A percentile compares a stretch with the other conserved stretches of the same genome.
phyloP scores from a whole-genome alignment of 2,113 vertebrate genomes.

The Eudyptes chrysolophus region DNA sequence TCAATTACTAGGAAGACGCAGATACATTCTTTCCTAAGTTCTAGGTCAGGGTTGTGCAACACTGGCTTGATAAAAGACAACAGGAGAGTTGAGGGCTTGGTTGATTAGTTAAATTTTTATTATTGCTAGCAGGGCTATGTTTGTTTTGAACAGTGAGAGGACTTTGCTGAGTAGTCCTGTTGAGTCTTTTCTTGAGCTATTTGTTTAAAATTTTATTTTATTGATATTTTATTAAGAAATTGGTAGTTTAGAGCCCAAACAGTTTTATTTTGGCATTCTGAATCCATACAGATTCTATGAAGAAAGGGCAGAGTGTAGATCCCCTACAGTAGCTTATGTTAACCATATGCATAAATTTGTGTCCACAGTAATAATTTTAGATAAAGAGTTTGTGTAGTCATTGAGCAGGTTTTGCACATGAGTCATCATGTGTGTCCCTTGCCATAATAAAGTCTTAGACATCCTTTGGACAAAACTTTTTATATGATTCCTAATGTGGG shows the following conservation, averaged over 20 bases:
- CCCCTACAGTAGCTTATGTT: not conserved
- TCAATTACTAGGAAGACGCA: not conserved
- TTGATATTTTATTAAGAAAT: not conserved
- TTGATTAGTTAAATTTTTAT: not conserved
- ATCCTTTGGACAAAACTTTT: not conserved
- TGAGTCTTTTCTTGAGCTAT: not conserved
- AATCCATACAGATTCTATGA: not conserved
- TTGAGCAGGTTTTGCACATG: not conserved
- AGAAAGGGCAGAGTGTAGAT: not conserved
- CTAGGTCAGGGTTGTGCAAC: not conserved
- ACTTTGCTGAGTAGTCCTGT: not conserved
- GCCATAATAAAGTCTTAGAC: not conserved
- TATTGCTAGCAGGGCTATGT: not conserved
- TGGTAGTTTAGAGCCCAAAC: not conserved
- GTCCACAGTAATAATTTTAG: not conserved
- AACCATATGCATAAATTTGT: not conserved
- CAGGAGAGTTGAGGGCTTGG: not conserved
- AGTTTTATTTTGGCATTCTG: not conserved
- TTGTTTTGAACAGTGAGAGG: not conserved
- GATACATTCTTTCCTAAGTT: not conserved
- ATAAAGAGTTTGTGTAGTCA: not conserved
- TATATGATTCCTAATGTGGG: not conserved
- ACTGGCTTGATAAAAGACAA: not conserved
- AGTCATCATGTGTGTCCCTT: not conserved
- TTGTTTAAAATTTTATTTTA: not conserved